Evolutionary conservation across 2,113 vertebrate genomes (phyloP), one percentile per base, ranked within the genome.

Genomic region (Colistium nudipinnis): DNA sequence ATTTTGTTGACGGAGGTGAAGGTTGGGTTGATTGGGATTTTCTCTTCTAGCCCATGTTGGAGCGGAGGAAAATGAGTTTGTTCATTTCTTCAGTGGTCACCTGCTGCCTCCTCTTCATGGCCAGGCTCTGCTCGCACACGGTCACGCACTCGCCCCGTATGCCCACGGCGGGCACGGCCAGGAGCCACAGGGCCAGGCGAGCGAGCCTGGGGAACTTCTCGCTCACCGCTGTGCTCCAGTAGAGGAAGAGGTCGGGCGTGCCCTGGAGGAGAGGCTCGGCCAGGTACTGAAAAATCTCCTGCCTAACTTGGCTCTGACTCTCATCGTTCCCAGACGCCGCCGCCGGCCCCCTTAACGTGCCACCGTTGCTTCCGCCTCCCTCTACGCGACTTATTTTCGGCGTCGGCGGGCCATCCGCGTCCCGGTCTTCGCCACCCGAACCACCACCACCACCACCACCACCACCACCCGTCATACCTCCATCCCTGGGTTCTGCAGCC

Each of bases 41-140:
- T 64, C 27, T 73, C 53, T 68, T 88, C 94, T 95, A 99, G 93
- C 96, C 95, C 94, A 97, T 96, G 91, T 99, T 99, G 81, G 96
- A 97, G 91, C 96, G 97, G 89, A 99, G 94, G 89, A 99, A 99
- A 93, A 99, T 97, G 52, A 99, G 96, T 87, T 98, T 99, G 94
- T 99, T 99, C 95, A 97, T 98, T 76, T 99, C 96, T 89, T 99
- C 98, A 0, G 95, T 93, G 48, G 95, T 97, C 56, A 99, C 96
- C 80, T 97, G 95, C 49, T 96, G 94, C 88, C 93, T 94, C 91
- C 94, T 92, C 88, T 96, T 98, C 92, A 98, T 95, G 1, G 95
- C 94, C 87, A 99, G 92, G 6, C 96, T 96, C 88, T 99, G 96
- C 87, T 98, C 95, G 47, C 97, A 98, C 93, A 97, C 96, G 82